phyloP scores from a whole-genome alignment of 1,140 invertebrate species.

The Cydia pomonella region DNA sequence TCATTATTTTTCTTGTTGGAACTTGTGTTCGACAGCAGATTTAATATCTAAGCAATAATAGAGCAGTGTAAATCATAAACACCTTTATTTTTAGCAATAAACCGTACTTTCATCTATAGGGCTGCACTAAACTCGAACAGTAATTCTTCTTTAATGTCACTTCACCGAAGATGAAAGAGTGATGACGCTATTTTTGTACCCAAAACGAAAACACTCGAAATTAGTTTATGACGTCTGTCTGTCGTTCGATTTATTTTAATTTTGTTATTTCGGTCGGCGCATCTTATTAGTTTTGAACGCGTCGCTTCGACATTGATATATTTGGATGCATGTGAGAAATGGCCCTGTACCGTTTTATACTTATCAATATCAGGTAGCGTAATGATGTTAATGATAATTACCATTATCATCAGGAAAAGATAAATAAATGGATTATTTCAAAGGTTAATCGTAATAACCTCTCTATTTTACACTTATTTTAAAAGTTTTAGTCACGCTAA shows the following conservation, averaged over 20 bases:
- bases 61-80: slow-evolving; percentile 60
- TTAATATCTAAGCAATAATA: slow-evolving; percentile 54
- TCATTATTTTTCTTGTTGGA: not conserved
- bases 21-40: slow-evolving; percentile 35
- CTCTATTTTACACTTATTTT: not conserved
- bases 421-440: not conserved
- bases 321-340: slow-evolving; percentile 56
- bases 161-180: slow-evolving; percentile 75
- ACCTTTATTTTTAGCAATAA: slow-evolving; percentile 57
- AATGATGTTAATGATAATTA: slow-evolving; percentile 23
- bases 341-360: slow-evolving; percentile 36
- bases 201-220: slow-evolving; percentile 79
- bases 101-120: slow-evolving; percentile 67
- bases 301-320: slow-evolving; percentile 65
- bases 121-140: slow-evolving; percentile 58
- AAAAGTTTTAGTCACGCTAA: not conserved
- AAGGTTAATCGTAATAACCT: not conserved
- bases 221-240: slow-evolving; percentile 80
- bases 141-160: slow-evolving; percentile 76
- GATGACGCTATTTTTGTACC: slow-evolving; percentile 75
- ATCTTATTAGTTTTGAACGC: slow-evolving; percentile 66
- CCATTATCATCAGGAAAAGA: slow-evolving; percentile 18
- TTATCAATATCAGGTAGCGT: slow-evolving; percentile 18
- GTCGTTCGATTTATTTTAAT: slow-evolving; percentile 80
- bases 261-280: slow-evolving; percentile 74